A percentile compares a stretch with the other conserved stretches of the same genome.
Conservation (phyloP, 1,140 invertebrate species). For the Trachymyrmex septentrionalis region DNA sequence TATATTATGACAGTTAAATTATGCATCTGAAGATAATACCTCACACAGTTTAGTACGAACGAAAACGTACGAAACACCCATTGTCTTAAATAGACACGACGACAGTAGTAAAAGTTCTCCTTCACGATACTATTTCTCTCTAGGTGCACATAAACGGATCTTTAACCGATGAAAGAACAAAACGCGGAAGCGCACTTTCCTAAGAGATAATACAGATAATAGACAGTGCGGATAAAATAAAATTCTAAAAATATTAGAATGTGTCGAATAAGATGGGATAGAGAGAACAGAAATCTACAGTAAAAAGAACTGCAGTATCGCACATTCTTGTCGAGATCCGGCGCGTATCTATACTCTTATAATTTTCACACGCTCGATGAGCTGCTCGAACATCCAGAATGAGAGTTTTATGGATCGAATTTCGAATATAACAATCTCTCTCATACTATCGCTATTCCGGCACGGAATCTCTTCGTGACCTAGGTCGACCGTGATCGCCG, state of each 20-base stretch:
- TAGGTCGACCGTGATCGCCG: conserved; percentile 16
- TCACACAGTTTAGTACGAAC: background rate
- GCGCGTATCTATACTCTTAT: background rate
- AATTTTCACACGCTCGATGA: conserved; percentile 29
- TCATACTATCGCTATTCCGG: background rate
- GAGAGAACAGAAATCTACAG: background rate
- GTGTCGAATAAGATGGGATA: background rate
- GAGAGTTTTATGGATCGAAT: conserved; percentile 26
- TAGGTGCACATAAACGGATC: conserved; percentile 1
- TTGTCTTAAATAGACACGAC: conserved; percentile 3
- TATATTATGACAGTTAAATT: conserved; percentile 14
- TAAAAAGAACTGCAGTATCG: conserved; percentile 2
- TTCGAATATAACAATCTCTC: conserved; percentile 10
- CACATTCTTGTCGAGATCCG: background rate
- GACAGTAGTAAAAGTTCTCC: background rate
- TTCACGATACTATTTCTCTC: background rate
- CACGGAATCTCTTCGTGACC: conserved; percentile 15
- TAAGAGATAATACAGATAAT: conserved; percentile 16
- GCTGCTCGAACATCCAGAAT: conserved; percentile 25
- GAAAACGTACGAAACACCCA: background rate
- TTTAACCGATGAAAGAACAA: conserved; percentile 10
- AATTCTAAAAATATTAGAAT: conserved; percentile 41
- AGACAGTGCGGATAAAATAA: conserved; percentile 18
- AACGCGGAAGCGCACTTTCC: background rate
- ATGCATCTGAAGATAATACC: background rate